Base-by-base conservation (phyloP, 2,888 invertebrate species). In the Halocaridina rubra region DNA sequence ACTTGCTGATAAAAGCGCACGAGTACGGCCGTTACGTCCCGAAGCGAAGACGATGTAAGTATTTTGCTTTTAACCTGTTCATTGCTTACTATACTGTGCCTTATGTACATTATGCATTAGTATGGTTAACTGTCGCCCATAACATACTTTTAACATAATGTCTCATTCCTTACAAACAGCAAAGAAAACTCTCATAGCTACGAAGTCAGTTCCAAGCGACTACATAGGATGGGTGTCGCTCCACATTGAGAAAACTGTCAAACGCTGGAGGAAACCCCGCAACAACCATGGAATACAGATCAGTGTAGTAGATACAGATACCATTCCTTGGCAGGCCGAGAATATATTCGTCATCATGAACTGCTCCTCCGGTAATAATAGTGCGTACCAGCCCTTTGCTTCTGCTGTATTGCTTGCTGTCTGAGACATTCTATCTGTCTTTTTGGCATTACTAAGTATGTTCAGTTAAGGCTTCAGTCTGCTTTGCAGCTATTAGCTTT, bases 211-310 rank as follows among this genome's bases (percentile, higher is more conserved):
- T 8, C n/a, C 79, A 7, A 82, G 86, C 29, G 86, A 86, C 69
- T 86, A 82, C 76, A 53, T 78, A 3, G 86, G 86, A 2, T 86
- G 82, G 81, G 86, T 82, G 74, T 74, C 74, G 13, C 67, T 86
- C 32, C 27, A 78, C 27, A 79, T 86, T 10, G 39, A 78, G 19
- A 27, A 27, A 19, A 32, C 82, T 30, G 61, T 81, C 24, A 32
- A 29, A 3, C 30, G 86, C 0, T 81, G 81, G 75, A 86, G 75
- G 76, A 46, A 46, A 16, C 32, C 39, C 39, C 32, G 57, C n/a
- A 78, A 67, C 53, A 86, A 86, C 76, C 80, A 86, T 46, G 86
- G 86, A 39, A 57, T 86, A 30, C 57, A 75, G n/a, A 67, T 86
- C 16, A 79, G 81, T 4, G 78, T 86, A 3, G 69, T 27, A 3